A percentile compares a stretch with the other conserved stretches of the same genome.
These are phyloP conservation scores for Pocillopora damicornis DNA, from an alignment of 64 coral and sea anemone genomes.

Conservation along the genomic window DNA sequence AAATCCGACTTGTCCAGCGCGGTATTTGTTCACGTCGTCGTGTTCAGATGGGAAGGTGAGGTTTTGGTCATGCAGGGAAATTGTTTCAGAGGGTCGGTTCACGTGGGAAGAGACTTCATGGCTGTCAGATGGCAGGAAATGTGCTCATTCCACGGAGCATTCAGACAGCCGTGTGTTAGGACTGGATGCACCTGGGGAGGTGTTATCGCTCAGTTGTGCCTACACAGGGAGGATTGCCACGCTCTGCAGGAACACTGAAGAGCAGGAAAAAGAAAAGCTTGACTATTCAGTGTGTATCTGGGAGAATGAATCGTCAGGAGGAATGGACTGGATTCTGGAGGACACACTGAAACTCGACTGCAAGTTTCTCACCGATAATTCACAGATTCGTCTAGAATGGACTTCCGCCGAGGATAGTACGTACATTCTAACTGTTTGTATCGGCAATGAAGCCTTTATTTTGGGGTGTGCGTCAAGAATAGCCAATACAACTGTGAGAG, in stretches of 20 bases:
- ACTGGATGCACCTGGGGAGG: slow-evolving; percentile 61
- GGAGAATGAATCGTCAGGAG: slow-evolving; percentile 88
- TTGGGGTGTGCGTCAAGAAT: slow-evolving; percentile 70
- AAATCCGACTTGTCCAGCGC: slow-evolving; percentile 84
- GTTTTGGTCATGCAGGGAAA: slow-evolving; percentile 88
- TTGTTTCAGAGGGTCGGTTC: slow-evolving; percentile 38
- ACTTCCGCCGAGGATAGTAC: slow-evolving; percentile 85
- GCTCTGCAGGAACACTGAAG: slow-evolving; percentile 29
- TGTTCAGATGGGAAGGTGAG: slow-evolving; percentile 83
- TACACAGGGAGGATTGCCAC: slow-evolving; percentile 89
- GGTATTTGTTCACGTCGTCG: slow-evolving; percentile 80
- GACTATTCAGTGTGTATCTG: slow-evolving; percentile 75
- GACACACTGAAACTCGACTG: slow-evolving; percentile 67
- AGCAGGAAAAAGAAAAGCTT: not conserved
- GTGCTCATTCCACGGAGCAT: not conserved
- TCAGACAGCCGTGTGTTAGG: not conserved
- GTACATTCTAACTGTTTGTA: slow-evolving; percentile 79
- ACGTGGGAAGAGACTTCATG: slow-evolving; percentile 80
- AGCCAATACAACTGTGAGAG: slow-evolving; percentile 51
- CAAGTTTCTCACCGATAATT: slow-evolving; percentile 46
- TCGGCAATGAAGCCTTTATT: slow-evolving; percentile 82
- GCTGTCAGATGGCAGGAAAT: slow-evolving; percentile 12
- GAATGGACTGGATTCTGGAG: slow-evolving; percentile 85
- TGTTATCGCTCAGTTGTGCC: slow-evolving; percentile 79
- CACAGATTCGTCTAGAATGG: slow-evolving; percentile 87